Evolutionary conservation across 2,888 invertebrate species (phyloP), one percentile per base, ranked within the genome.

Genomic region (Plagiodera versicolora): DNA sequence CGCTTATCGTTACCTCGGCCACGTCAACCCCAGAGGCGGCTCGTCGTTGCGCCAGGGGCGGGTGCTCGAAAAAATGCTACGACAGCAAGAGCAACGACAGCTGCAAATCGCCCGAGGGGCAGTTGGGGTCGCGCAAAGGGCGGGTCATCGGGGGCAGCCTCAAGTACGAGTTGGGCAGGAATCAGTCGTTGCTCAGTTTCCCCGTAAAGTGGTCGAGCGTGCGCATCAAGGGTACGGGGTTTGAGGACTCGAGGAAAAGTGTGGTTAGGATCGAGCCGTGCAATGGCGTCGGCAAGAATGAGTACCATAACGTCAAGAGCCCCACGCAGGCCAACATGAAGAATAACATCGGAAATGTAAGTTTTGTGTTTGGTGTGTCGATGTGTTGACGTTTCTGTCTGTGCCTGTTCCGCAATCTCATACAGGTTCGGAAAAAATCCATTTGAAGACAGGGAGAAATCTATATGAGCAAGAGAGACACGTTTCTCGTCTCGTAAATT

Each of bases 121-220:
- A 65, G 39, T 18, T 50, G 14, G 49, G 54, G 49, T 30, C 56
- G 30, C 58, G 70, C 58, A 57, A 68, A 59, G 66, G 56, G 56
- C 66, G 66, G 32, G 65, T 60, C 45, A 66, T 70, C n/a, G 77
- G 78, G 1, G 79, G 80, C 28, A 79, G 79, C 46, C 70, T 80
- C 35, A 80, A 80, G 63, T 77, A 77, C 68, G 79, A 79, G 49
- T 72, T 76, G 54, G 79, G 79, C 2, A 66, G 80, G 16, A 78
- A 79, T 63, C 72, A 75, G 52, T 78, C 79, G 64, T 61, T 78
- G 56, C 74, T 78, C 30, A 73, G 72, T 35, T 73, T 77, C 60
- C 78, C 85, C 70, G 81, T 85, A 54, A 86, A 86, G 81, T 87
- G 86, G 82, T 86, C 86, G 70, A 86, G 86, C 68, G 86, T 87